These are phyloP conservation scores for Julus scanicus DNA, from an alignment of 2,888 invertebrate genomes.

Conservation along the genomic window DNA sequence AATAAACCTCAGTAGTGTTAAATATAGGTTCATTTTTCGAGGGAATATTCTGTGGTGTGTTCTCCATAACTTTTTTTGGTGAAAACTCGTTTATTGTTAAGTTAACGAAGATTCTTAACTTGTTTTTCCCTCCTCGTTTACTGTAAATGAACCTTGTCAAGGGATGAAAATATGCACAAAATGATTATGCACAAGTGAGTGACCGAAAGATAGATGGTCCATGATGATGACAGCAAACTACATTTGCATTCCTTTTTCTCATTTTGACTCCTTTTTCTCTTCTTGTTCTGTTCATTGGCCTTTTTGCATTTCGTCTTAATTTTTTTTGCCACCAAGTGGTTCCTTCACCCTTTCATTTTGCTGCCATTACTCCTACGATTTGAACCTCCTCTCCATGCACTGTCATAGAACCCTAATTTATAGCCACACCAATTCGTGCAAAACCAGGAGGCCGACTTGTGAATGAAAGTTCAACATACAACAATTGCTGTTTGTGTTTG, in stretches of 20 bases:
- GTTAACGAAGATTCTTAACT: neutral
- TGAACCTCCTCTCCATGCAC: conserved; percentile 9
- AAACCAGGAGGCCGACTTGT: conserved; percentile 8
- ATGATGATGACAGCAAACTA: neutral
- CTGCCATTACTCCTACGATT: conserved; percentile 39
- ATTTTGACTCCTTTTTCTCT: neutral
- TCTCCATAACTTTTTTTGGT: no score
- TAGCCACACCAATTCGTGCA: conserved; percentile 36
- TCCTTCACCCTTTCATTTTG: conserved; percentile 39
- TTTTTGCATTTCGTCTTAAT: neutral
- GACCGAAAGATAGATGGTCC: neutral
- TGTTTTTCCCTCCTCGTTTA: neutral
- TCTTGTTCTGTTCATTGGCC: conserved; percentile 21
- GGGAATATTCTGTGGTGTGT: neutral
- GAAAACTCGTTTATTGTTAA: no score
- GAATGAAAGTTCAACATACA: conserved; percentile 28
- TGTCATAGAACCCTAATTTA: conserved; percentile 39
- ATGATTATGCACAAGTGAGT: neutral
- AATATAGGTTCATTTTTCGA: neutral
- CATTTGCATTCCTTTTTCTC: neutral
- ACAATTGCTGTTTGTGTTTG: neutral
- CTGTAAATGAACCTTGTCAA: neutral
- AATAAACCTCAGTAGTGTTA: neutral
- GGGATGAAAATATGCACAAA: neutral
- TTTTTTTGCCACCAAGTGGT: conserved; percentile 16